A percentile compares a stretch with the other conserved stretches of the same genome.
Conservation (phyloP, 2,888 invertebrate species). For the Kryphioiulus occultus region DNA sequence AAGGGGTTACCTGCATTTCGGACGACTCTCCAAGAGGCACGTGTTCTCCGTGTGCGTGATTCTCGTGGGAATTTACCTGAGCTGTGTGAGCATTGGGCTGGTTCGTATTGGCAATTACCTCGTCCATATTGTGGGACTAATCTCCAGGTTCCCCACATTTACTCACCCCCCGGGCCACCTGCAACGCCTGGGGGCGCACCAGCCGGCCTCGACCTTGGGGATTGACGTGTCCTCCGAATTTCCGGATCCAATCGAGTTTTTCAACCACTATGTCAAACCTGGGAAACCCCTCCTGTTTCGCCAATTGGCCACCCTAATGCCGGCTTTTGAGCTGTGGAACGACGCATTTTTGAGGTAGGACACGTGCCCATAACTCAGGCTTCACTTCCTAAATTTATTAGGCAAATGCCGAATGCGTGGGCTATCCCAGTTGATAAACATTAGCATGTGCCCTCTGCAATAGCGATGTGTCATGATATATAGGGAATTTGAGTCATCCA, state of each 20-base stretch:
- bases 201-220: neutral
- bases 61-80: too few relatives aligned
- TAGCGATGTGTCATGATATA: too few relatives aligned
- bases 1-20: too few relatives aligned
- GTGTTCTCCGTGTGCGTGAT: too few relatives aligned
- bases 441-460: too few relatives aligned
- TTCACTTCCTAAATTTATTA: too few relatives aligned
- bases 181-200: conserved; percentile 43
- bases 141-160: neutral
- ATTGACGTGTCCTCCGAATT: neutral
- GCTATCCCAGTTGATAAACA: neutral
- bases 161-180: conserved; percentile 37
- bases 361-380: neutral
- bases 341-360: conserved; percentile 44
- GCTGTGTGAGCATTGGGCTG: too few relatives aligned
- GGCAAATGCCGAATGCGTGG: neutral
- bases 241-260: conserved; percentile 27
- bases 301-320: conserved; percentile 10
- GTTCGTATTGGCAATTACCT: too few relatives aligned
- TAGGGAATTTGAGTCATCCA: too few relatives aligned
- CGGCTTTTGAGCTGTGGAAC: conserved; percentile 39
- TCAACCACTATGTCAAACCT: conserved; percentile 18
- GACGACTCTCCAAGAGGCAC: too few relatives aligned
- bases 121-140: too few relatives aligned
- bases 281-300: conserved; percentile 30